Evolutionary conservation across 2,113 vertebrate genomes (phyloP).

Genomic region (Panthera leo): DNA sequence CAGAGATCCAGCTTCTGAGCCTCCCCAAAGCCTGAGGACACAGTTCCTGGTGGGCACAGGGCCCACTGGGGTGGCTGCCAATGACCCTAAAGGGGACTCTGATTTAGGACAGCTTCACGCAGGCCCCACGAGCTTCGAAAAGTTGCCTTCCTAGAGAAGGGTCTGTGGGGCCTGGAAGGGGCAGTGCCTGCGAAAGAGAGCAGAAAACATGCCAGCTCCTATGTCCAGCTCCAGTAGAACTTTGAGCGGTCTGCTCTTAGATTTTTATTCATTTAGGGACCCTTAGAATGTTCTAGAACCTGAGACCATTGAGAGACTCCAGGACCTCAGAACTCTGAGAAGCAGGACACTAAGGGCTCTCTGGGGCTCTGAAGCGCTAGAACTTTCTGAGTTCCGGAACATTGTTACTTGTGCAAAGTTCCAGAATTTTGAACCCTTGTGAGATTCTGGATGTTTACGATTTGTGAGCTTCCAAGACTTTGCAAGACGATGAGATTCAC

Average conservation of each 20-base stretch:
- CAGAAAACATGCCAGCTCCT: neutral
- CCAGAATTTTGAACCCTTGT: neutral
- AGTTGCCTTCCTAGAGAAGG: neutral
- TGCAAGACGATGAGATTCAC: neutral
- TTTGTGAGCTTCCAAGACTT: neutral
- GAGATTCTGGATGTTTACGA: neutral
- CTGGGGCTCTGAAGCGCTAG: neutral
- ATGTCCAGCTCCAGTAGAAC: neutral
- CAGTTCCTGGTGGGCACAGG: neutral
- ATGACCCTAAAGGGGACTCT: neutral
- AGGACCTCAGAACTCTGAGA: neutral
- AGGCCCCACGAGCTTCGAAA: neutral
- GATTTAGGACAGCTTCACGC: neutral
- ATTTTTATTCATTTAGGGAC: neutral
- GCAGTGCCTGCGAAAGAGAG: neutral
- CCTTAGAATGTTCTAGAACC: slow-evolving; percentile 49
- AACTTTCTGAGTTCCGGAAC: neutral
- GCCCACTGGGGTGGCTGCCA: neutral
- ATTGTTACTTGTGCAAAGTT: neutral
- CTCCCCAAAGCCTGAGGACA: neutral
- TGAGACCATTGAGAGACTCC: neutral
- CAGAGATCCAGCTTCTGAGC: neutral
- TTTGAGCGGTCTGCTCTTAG: neutral
- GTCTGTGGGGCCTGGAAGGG: neutral
- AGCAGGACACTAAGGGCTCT: neutral